Evolutionary conservation across 2,797 vertebrate genomes (phyloP).

Genomic region (Euthynnus affinis): DNA sequence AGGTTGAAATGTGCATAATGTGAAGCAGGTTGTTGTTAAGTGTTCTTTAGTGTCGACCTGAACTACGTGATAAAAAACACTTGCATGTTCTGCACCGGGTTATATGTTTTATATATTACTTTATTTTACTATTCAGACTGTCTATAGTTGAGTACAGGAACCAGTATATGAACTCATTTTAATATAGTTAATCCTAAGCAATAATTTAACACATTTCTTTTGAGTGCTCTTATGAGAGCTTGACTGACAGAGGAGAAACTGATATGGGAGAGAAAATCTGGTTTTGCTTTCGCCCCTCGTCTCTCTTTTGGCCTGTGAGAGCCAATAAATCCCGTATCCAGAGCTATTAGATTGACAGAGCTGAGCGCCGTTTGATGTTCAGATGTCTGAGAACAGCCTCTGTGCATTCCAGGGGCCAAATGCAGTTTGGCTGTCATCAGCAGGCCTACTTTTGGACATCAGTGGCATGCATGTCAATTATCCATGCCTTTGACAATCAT

Average conservation of each 20-base stretch:
- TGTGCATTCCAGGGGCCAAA: conserved; percentile 81
- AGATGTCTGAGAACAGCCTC: conserved; percentile 77
- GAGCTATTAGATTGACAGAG: conserved; percentile 82
- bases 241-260: conserved; percentile 81
- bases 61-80: not conserved
- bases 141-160: not conserved
- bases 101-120: not conserved
- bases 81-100: not conserved
- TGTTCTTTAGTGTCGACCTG: not conserved
- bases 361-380: conserved; percentile 83
- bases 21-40: conserved; percentile 14
- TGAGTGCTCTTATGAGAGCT: conserved; percentile 42
- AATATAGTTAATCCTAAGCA: conserved; percentile 41
- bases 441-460: conserved; percentile 68
- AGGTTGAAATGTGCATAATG: conserved; percentile 1
- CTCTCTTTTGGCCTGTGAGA: conserved; percentile 71
- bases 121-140: not conserved
- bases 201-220: conserved; percentile 42
- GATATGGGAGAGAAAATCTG: conserved; percentile 82
- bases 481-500: conserved; percentile 76
- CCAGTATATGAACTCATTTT: not conserved
- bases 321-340: conserved; percentile 83
- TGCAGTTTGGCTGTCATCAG: conserved; percentile 81
- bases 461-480: conserved; percentile 76
- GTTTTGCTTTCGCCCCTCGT: conserved; percentile 81